These are phyloP conservation scores for Caenorhabditis briggsae DNA, from an alignment of 1,140 invertebrate genomes.

Conservation along the genomic window DNA sequence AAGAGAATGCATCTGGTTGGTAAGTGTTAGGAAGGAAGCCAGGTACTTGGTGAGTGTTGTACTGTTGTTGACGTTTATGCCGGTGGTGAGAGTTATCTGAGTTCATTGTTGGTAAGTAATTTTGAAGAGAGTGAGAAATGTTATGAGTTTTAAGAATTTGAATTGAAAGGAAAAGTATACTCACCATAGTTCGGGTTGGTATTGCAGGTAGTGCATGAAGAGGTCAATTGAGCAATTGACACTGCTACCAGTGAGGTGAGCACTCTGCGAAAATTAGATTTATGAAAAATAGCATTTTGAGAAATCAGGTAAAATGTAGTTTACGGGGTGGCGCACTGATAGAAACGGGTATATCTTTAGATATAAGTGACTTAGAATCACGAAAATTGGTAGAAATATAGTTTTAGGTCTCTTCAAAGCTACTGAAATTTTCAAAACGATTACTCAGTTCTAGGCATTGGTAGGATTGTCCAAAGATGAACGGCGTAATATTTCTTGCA, in stretches of 20 bases:
- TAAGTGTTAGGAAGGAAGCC: conserved; percentile 51
- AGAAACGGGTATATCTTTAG: too few relatives aligned
- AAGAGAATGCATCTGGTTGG: conserved; percentile 28
- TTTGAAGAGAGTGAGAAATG: neutral
- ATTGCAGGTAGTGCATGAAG: conserved; percentile 27
- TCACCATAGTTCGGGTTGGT: conserved; percentile 41
- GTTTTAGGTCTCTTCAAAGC: too few relatives aligned
- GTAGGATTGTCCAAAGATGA: too few relatives aligned
- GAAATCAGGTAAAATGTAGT: neutral
- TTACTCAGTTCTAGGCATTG: too few relatives aligned
- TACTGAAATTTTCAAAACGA: too few relatives aligned
- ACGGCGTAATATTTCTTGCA: too few relatives aligned
- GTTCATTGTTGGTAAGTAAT: conserved; percentile 4
- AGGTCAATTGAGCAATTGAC: conserved; percentile 45
- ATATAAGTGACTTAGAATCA: too few relatives aligned
- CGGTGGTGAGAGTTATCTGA: conserved; percentile 47
- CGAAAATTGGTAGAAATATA: too few relatives aligned
- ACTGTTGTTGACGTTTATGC: neutral
- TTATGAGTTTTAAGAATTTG: neutral
- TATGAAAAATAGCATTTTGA: neutral
- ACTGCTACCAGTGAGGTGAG: conserved; percentile 17
- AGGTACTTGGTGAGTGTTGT: conserved; percentile 19
- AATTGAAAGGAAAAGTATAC: neutral
- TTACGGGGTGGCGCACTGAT: too few relatives aligned
- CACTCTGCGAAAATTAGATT: neutral